Base-by-base conservation (phyloP, 2,888 invertebrate species). In the Strigamia crassipes region DNA sequence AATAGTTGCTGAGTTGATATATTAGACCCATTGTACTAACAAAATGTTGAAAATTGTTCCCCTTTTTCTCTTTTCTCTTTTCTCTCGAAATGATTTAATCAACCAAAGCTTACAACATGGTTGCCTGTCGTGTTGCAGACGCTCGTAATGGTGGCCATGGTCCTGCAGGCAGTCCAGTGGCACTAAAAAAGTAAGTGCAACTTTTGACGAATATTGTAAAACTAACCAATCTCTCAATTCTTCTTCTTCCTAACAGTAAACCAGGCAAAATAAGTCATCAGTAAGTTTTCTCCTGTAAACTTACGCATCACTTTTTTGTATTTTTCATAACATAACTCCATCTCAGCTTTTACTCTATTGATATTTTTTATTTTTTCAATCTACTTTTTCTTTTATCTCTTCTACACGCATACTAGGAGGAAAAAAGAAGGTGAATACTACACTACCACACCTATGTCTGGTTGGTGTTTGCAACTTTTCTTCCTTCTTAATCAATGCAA, bases 101-200 rank as follows among this genome's bases (percentile, higher is more conserved):
- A 92, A 89, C 94, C 94, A 90, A 93, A 96, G 96, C 96, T 91
- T 96, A 96, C 92, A 96, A 96, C 92, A 96, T 96, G 96, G 96
- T 96, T 92, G 95, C 96, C 90, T 96, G 96, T 92, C 93, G 96
- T 89, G 94, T 96, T 89, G 95, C 96, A 86, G 96, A 96, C 90
- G 92, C 95, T 87, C 93, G 96, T 90, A 96, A 96, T 90, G 95
- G 96, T 87, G 90, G 91, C 86, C 90, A 91, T 88, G 89, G 90
- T 92, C 93, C 84, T 89, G 92, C 93, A 91, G 94, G 94, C 81
- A 87, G 86, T 84, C 94, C 95, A 93, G 94, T 96, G 94, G 96
- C 96, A 94, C 94, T 96, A 93, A 96, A 96, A 92, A 96, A 96
- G 96, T 96, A 91, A 95, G 95, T 83, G n/a, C 9, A 73, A 23